Evolutionary conservation across 2,797 vertebrate species (phyloP).

Genomic region (Acipenser transmontanus): DNA sequence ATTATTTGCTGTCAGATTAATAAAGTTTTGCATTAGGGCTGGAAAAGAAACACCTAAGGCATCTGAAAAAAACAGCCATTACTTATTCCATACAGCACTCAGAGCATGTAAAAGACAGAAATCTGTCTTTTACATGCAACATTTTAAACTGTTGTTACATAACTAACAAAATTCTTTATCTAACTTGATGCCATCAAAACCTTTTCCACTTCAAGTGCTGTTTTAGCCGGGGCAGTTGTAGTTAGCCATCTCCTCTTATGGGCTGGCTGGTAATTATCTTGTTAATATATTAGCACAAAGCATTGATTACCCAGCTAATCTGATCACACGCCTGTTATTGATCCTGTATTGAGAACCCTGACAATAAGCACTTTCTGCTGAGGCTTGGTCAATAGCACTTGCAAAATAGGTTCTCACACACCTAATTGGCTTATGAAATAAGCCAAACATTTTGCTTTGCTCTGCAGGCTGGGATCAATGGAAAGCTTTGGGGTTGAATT

Average conservation of each 20-base stretch:
- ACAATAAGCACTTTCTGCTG: constrained; percentile 82
- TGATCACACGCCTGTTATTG: constrained; percentile 82
- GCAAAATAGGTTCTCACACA: constrained; percentile 77
- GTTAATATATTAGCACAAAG: constrained; percentile 94
- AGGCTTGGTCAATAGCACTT: constrained; percentile 77
- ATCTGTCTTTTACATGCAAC: background rate
- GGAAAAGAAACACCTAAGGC: too few relatives aligned
- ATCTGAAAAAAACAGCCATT: too few relatives aligned
- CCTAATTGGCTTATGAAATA: constrained; percentile 92
- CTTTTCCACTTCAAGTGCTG: constrained; percentile 7
- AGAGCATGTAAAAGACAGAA: too few relatives aligned
- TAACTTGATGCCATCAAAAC: background rate
- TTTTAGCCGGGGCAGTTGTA: constrained; percentile 56
- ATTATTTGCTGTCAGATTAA: background rate
- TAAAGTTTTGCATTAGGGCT: background rate
- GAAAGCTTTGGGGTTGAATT: constrained; percentile 71
- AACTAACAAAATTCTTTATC: background rate
- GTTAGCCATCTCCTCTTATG: constrained; percentile 60
- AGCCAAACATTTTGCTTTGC: constrained; percentile 95
- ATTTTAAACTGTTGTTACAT: background rate
- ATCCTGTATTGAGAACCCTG: constrained; percentile 75
- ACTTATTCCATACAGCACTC: too few relatives aligned
- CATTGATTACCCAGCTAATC: constrained; percentile 93
- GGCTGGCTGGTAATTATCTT: constrained; percentile 79
- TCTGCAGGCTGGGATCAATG: constrained; percentile 78